Percentiles rank a stretch among this genome's conserved stretches.
Evolutionary conservation across 2,113 vertebrate species (phyloP).

Genomic region (Heterocephalus glaber): DNA sequence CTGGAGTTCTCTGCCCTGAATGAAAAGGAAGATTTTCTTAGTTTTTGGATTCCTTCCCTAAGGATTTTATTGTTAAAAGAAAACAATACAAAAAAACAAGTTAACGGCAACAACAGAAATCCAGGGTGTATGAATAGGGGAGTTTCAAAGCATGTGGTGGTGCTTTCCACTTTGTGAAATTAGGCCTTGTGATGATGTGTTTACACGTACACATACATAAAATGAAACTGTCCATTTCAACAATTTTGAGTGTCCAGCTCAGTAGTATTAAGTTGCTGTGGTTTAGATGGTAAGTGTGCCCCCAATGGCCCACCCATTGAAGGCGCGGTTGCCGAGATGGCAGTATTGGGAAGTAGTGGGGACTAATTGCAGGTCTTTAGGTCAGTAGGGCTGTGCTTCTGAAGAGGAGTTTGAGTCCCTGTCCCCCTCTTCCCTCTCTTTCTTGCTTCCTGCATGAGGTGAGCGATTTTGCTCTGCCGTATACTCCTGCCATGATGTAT

Average conservation of each 20-base stretch:
- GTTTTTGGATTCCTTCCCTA: constrained; percentile 10
- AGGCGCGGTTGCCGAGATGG: not conserved
- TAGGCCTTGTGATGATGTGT: not conserved
- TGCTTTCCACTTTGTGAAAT: not conserved
- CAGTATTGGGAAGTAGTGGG: not conserved
- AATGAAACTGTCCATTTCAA: not conserved
- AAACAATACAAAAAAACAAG: not conserved
- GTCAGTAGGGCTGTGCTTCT: not conserved
- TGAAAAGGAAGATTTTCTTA: constrained; percentile 10
- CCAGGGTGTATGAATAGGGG: not conserved
- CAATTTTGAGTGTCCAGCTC: not conserved
- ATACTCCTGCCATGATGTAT: no score
- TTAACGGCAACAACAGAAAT: not conserved
- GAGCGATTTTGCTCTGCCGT: not conserved
- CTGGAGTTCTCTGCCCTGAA: not conserved
- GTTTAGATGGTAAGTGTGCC: not conserved
- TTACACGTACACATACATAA: not conserved
- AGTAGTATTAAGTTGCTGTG: not conserved
- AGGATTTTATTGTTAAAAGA: constrained; percentile 52
- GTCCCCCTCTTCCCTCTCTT: not conserved
- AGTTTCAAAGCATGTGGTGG: not conserved
- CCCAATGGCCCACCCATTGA: not conserved
- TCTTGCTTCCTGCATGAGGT: not conserved
- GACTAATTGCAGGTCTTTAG: not conserved
- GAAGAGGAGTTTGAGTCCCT: no score